A percentile compares a stretch with the other conserved stretches of the same genome.
These are phyloP conservation scores for Megalopta genalis DNA, from an alignment of 1,140 invertebrate genomes.

Conservation along the genomic window DNA sequence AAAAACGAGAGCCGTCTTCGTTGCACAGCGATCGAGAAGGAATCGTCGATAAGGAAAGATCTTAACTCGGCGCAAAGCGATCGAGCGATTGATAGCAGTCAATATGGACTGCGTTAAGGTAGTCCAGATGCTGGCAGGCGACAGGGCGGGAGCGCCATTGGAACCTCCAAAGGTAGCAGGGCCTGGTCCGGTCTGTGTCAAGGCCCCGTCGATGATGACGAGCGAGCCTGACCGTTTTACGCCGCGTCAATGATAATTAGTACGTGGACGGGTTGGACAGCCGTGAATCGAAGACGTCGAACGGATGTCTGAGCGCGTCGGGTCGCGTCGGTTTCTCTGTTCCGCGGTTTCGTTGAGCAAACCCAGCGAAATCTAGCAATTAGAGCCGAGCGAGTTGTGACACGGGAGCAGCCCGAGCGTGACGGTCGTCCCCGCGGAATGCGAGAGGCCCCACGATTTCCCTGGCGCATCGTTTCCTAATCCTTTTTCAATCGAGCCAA, in stretches of 20 bases:
- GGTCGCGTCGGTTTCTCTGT: background rate
- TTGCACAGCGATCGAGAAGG: too few relatives aligned
- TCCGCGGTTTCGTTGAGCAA: background rate
- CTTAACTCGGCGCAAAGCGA: too few relatives aligned
- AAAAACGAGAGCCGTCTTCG: too few relatives aligned
- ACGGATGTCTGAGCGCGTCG: background rate
- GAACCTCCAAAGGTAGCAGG: background rate
- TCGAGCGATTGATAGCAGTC: too few relatives aligned
- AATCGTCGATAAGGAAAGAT: too few relatives aligned
- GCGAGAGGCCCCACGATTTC: too few relatives aligned
- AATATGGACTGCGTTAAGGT: background rate
- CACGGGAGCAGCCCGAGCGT: background rate
- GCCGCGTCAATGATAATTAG: constrained; percentile 4
- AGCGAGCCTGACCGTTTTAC: constrained; percentile 3
- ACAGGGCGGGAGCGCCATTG: background rate
- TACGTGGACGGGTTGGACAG: background rate
- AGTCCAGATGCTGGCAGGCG: background rate
- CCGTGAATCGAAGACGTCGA: background rate
- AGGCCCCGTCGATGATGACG: background rate
- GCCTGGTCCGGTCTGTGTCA: background rate
- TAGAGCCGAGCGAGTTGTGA: background rate
- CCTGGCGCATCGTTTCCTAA: too few relatives aligned
- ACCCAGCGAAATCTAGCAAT: background rate
- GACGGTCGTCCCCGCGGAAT: background rate
- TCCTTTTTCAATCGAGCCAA: too few relatives aligned